Percentiles rank a stretch among this genome's conserved stretches.
Evolutionary conservation across 2,888 invertebrate species (phyloP).

Genomic region (Chymomyza fuscimana): DNA sequence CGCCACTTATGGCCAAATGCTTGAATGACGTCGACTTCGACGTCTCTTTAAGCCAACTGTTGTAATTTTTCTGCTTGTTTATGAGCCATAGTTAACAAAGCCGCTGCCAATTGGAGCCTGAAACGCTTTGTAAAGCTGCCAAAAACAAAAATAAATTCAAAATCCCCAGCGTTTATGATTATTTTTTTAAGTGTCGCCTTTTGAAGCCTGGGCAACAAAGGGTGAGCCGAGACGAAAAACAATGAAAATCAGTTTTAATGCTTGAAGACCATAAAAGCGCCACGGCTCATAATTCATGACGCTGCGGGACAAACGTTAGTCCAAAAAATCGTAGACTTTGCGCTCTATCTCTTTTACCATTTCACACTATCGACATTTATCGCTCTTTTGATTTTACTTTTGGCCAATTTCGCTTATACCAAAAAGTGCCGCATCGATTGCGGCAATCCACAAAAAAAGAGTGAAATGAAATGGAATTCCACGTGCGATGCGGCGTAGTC

Average conservation of each 20-base stretch:
- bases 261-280: slow-evolving; percentile 62
- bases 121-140: slow-evolving; percentile 33
- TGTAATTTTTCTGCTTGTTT: not conserved
- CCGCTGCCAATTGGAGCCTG: not conserved
- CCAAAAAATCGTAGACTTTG: slow-evolving; percentile 37
- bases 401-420: slow-evolving; percentile 42
- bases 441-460: not conserved
- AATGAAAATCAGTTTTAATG: slow-evolving; percentile 68
- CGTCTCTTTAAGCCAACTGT: slow-evolving; percentile 16
- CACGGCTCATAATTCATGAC: slow-evolving; percentile 66
- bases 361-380: slow-evolving; percentile 49
- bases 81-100: not conserved
- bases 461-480: slow-evolving; percentile 34
- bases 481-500: not conserved
- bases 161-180: slow-evolving; percentile 27
- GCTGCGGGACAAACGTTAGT: slow-evolving; percentile 13
- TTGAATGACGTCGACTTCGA: slow-evolving; percentile 28
- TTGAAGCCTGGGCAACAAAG: not conserved
- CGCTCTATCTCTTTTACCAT: slow-evolving; percentile 50
- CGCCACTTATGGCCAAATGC: slow-evolving; percentile 22
- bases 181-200: slow-evolving; percentile 28
- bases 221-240: slow-evolving; percentile 35
- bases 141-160: not conserved
- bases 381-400: slow-evolving; percentile 55
- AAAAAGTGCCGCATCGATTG: not conserved